Evolutionary conservation across 1,140 invertebrate species (phyloP).

Genomic region (Venturia canescens): DNA sequence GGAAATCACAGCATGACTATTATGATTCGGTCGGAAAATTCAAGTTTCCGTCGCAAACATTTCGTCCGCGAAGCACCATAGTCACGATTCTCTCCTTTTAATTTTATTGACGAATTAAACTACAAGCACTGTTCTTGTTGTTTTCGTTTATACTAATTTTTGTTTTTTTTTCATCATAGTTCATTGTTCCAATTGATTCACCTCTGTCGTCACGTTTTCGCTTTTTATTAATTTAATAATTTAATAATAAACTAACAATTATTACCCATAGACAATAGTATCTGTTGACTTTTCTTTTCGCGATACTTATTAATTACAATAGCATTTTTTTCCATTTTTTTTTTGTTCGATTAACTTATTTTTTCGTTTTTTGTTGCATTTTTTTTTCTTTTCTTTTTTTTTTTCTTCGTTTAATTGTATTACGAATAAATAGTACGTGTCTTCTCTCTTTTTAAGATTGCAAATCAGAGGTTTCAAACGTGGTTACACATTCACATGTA

Average conservation of each 20-base stretch:
- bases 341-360: constrained; percentile 30
- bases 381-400: background rate
- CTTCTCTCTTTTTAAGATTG: constrained; percentile 28
- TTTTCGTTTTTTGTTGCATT: background rate
- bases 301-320: constrained; percentile 62
- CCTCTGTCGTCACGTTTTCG: background rate
- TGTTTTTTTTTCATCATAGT: constrained; percentile 31
- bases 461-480: constrained; percentile 43
- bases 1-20: constrained; percentile 25
- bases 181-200: constrained; percentile 37
- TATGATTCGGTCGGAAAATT: constrained; percentile 23
- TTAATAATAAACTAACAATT: constrained; percentile 64
- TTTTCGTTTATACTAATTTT: constrained; percentile 29
- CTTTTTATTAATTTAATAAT: constrained; percentile 27
- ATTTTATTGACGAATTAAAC: constrained; percentile 51
- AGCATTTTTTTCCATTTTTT: constrained; percentile 34
- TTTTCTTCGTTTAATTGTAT: background rate
- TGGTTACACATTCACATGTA: constrained; percentile 54
- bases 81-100: constrained; percentile 38
- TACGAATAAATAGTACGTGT: constrained; percentile 17
- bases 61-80: constrained; percentile 37
- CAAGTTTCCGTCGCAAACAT: constrained; percentile 15
- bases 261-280: constrained; percentile 67
- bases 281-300: constrained; percentile 66
- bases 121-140: constrained; percentile 51